Evolutionary conservation across 2,888 invertebrate genomes (phyloP), one percentile per base, ranked within the genome.

Genomic region (Mesorhabditis sp.): DNA sequence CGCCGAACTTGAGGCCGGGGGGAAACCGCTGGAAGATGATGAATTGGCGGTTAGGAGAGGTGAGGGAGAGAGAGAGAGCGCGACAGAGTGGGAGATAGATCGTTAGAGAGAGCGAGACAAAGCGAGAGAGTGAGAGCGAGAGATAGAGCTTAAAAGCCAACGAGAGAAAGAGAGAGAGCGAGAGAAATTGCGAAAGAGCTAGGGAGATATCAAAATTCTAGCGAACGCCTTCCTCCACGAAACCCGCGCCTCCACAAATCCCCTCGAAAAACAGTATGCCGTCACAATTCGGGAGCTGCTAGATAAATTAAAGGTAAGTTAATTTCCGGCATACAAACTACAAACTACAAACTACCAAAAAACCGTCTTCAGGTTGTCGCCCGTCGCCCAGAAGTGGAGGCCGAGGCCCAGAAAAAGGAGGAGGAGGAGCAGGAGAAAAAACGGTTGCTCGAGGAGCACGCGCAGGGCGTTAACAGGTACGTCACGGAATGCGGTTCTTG

Each of bases 391-490:
- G 70, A 70, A 64, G 64, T 50, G 15, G 72, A 72, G 44, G 70
- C 67, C 4, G 61, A 67, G 15, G 67, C 45, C 41, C 67, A 72
- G 65, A 69, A 71, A 13, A 62, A 64, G 43, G 66, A 69, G 4
- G 74, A 78, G 13, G 76, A 78, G 62, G 69, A 63, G 4, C 72
- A 73, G 28, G 76, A 74, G 67, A 77, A 77, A 61, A 73, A 73
- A 28, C 72, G 70, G 44, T 66, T 80, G 63, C 67, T 79, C 45
- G 74, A 76, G 62, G 78, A 80, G 66, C 81, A 81, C 66, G 74
- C 74, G 2, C 75, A 71, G 41, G 80, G 78, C 42, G 79, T 80
- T 4, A 74, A 72, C 15, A 70, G 76, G 67, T 69, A 28, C 28
- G 28, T 28, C 28, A 28, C 28, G 13, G 50, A 50, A 50, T 2